Evolutionary conservation across 1,140 invertebrate genomes (phyloP), one percentile per base, ranked within the genome.

Genomic region (Drosophila yakuba): DNA sequence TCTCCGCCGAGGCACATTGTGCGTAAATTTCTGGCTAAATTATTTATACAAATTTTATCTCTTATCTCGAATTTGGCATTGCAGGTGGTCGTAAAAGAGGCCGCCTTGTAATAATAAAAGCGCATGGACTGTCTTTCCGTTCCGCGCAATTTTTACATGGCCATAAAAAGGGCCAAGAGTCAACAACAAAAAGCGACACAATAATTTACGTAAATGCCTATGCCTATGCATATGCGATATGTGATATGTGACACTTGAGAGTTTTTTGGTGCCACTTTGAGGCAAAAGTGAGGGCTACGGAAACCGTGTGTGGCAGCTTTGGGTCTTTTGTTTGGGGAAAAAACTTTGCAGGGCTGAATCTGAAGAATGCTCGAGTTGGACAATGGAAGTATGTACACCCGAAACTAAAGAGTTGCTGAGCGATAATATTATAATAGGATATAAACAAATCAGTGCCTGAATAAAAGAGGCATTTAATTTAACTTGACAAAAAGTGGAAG

Each of bases 191-290:
- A 74, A 74, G 64, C 73, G 69, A 56, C 74, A 69, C 64, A 72
- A 79, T 88, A 88, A 82, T 88, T 78, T 86, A 75, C 54, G 69
- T 64, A 88, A 86, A 86, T 86, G 83, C 69, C 81, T 74, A 86
- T 86, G 83, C 69, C 81, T 74, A 80, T 68, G 74, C 74, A 85
- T 71, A 78, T 61, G 74, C 74, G 60, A 71, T 68, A 68, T 77
- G 43, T 67, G 72, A 67, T 68, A 76, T 77, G 50, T 67, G 72
- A 59, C 61, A 77, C 54, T 54, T 43, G 62, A 63, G 54, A 11
- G 39, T n/a, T 50, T 61, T 51, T 73, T 38, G 5, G 45, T 28
- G 15, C 28, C 48, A 51, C n/a, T 39, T 20, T 32, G n/a, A 32
- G 23, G 20, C 11, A 36, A n/a, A 63, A 63, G 35, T 63, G 39